Evolutionary conservation across 2,797 vertebrate genomes (phyloP).

Genomic region (Enoplosus armatus): DNA sequence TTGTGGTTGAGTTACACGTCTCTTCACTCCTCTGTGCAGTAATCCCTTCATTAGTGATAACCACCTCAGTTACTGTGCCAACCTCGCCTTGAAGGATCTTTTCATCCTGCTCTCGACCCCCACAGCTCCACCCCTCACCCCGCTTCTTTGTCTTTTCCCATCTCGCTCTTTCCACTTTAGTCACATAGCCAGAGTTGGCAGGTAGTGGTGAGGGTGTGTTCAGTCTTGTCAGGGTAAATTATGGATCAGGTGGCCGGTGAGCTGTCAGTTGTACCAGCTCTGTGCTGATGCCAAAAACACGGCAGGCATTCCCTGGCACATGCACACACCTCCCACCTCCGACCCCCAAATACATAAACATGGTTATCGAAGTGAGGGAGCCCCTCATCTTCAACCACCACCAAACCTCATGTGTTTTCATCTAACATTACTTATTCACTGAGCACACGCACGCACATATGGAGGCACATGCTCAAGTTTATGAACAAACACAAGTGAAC

Average conservation of each 20-base stretch:
- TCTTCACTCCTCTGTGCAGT: conserved; percentile 42
- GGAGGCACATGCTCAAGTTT: conserved; percentile 47
- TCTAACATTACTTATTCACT: conserved; percentile 61
- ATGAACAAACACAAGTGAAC: conserved; percentile 65
- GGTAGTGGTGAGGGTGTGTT: conserved; percentile 70
- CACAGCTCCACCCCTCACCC: conserved; percentile 36
- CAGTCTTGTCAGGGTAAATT: conserved; percentile 81
- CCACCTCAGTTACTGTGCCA: conserved; percentile 61
- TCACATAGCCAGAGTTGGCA: conserved; percentile 66
- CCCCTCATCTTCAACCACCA: conserved; percentile 57
- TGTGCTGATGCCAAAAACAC: conserved; percentile 73
- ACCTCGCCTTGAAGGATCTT: conserved; percentile 38
- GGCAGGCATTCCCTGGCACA: conserved; percentile 73
- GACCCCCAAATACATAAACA: conserved; percentile 54
- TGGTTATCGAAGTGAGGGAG: conserved; percentile 56
- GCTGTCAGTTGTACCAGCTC: conserved; percentile 73
- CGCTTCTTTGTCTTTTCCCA: conserved; percentile 60
- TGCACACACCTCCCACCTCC: conserved; percentile 43
- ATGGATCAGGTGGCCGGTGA: conserved; percentile 78
- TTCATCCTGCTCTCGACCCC: conserved; percentile 25
- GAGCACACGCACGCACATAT: conserved; percentile 45
- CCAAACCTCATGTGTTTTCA: conserved; percentile 64
- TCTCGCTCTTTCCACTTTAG: conserved; percentile 38
- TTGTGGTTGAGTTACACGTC: conserved; percentile 51
- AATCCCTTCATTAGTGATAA: conserved; percentile 73